Evolutionary conservation across 2,113 vertebrate species (phyloP), one percentile per base, ranked within the genome.

Genomic region (Cochlearius cochlearius): DNA sequence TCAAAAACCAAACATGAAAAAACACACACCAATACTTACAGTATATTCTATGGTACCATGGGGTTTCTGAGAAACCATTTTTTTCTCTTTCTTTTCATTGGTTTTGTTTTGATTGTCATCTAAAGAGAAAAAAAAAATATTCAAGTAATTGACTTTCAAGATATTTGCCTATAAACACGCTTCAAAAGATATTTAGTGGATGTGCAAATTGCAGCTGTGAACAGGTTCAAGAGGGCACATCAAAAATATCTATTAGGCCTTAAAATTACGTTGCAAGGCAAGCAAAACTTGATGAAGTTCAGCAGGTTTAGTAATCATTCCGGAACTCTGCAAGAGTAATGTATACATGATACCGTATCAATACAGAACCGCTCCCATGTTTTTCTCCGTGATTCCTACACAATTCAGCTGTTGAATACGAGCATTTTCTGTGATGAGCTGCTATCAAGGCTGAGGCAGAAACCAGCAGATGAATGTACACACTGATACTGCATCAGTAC

Each of bases 41-140:
- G 95, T 98, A 38, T 99, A 98, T 83, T 98, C 98, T 89, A 98
- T 45, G 81, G 98, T 98, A 72, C 98, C 98, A 5, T 95, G 96
- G 12, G 98, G 98, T 92, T 98, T 98, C 97, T 98, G 98, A 64
- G 96, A 97, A 88, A 98, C 98, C 98, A 98, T 98, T 96, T 98
- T 98, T 91, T 98, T 99, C 90, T 98, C 98, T 94, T 98, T 99
- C 94, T 98, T 98, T 93, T 98, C 98, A 95, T 96, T 98, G 63
- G 88, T 97, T 97, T 98, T 98, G 95, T 97, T 99, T 92, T 98
- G 98, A 97, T 98, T 98, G 91, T 98, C 98, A 96, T 98, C 98
- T 98, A 93, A 94, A 94, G 56, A 94, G 94, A 27, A 88, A 60
- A 88, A 88, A 78, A 59, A 76, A 75, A 69, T 12, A 84, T 3